Base-by-base conservation (phyloP, 2,888 invertebrate genomes). In the Alsophila aescularia region DNA sequence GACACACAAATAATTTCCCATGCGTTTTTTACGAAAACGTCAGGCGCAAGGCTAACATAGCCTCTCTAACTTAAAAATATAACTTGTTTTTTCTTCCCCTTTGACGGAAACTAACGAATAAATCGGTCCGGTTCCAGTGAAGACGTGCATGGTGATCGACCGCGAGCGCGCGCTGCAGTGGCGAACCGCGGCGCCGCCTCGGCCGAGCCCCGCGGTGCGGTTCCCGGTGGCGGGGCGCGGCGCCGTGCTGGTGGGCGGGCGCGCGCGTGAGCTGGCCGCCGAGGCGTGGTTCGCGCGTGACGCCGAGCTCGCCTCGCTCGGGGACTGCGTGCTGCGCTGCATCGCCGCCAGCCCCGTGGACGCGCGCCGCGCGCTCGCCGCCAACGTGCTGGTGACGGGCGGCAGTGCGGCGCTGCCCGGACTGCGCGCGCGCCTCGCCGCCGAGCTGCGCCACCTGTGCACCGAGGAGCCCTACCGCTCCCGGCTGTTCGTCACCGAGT, bases 121-220 rank as follows among this genome's bases (percentile, higher is more conserved):
- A 24, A 5, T 24, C 24, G 24, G 7, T 32, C 9, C 32, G 5
- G 0, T 62, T 62, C 13, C 88, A 94, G 96, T 97, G 13, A 93
- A 97, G 64, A 95, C 96, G 14, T 98, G 98, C 81, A 98, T 98
- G 90, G 97, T 98, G 12, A 96, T 96, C 1, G 95, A 93, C 27
- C 92, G 94, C 4, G 24, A 24, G 24, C 24, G 24, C 24, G 8
- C 24, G 24, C 5, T 24, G 24, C 24, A 24, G 24, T 65, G 67
- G 64, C 34, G 48, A 51, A 18, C 57, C 24, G 24, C 24, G 24
- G 24, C 2, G 95, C 94, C 42, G 95, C 93, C 87, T 99, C 98
- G 8, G 97, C 97, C 21, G 97, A 96, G 85, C 49, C 12, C 32
- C 29, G 12, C 13, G n/a, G 32, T 6, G 12, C 10, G 32, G 12